phyloP scores from a whole-genome alignment of 1,140 invertebrate genomes.

The Euwallacea similis region DNA sequence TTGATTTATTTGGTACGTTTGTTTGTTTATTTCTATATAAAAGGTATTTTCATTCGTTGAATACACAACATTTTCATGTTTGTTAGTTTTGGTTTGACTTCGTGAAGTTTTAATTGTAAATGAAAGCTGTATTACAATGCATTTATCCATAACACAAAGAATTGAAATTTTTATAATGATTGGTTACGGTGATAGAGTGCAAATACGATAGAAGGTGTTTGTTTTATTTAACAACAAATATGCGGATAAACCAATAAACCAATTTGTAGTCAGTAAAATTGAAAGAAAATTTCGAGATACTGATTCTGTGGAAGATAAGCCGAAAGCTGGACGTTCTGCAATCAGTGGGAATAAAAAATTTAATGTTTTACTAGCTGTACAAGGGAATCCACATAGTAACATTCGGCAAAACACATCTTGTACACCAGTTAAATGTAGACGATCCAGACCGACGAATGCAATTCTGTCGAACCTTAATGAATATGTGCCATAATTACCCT shows the following conservation, averaged over 20 bases:
- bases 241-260: constrained; percentile 17
- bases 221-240: constrained; percentile 23
- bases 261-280: constrained; percentile 1
- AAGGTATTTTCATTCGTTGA: no score
- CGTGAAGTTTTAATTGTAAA: no score
- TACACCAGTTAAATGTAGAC: no score
- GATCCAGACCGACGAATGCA: no score
- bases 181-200: constrained; percentile 18
- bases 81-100: no score
- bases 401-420: constrained; percentile 1
- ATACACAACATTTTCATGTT: no score
- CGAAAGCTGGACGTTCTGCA: constrained; percentile 2
- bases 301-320: constrained; percentile 9
- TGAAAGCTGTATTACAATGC: no score
- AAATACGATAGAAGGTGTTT: constrained; percentile 16
- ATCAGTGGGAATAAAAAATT: constrained; percentile 5
- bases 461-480: constrained; percentile 15
- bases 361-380: constrained; percentile 16
- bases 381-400: constrained; percentile 16
- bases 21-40: no score
- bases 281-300: constrained; percentile 4
- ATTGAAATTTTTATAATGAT: constrained; percentile 25
- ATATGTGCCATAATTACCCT: constrained; percentile 6
- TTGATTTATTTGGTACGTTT: no score
- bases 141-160: constrained; percentile 21